Base-by-base conservation (phyloP, 2,797 vertebrate genomes). In the Silurus aristotelis region DNA sequence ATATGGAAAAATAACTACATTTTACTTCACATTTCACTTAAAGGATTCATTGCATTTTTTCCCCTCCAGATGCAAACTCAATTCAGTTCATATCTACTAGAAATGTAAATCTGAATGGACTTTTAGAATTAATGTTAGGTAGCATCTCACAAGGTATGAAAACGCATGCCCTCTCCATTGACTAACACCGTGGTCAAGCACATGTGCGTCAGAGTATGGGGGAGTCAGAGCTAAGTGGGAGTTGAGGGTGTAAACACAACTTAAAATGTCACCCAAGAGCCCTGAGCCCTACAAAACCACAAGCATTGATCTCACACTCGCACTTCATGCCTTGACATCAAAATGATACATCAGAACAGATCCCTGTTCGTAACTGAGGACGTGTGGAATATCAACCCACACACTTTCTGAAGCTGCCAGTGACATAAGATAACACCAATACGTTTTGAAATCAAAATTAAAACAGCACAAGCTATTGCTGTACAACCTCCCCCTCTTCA, bases 281-380 rank as follows among this genome's bases (percentile, higher is more conserved):
- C 31, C 73, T 48, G 12, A 66, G 60, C 25, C 76, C 13, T 86
- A 87, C 78, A 82, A 82, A 87, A 72, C 52, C 88, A 73, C 67
- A 63, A 61, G 12, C 82, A 60, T 25, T 22, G 20, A 4, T 85
- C 78, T 48, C 78, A 86, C 84, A 48, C 64, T 77, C 19, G 58
- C 77, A 76, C 80, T 52, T 73, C 83, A 64, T n/a, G 48, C 52
- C 5, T 31, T 93, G 89, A 93, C 92, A 93, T 93, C 91, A 90
- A 89, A 87, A 83, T 86, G 31, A 89, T 89, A 86, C 86, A 87
- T 89, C 83, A 46, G 61, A 58, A 10, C 56, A 55, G 80, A 90
- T 89, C 88, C 90, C 80, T 86, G 88, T 12, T 19, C 61, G 9
- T 76, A 73, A 84, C 46, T 56, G 2, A 6, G 20, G 46, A 2